Evolutionary conservation across 2,113 vertebrate species (phyloP).

Genomic region (Cygnus buccinator): DNA sequence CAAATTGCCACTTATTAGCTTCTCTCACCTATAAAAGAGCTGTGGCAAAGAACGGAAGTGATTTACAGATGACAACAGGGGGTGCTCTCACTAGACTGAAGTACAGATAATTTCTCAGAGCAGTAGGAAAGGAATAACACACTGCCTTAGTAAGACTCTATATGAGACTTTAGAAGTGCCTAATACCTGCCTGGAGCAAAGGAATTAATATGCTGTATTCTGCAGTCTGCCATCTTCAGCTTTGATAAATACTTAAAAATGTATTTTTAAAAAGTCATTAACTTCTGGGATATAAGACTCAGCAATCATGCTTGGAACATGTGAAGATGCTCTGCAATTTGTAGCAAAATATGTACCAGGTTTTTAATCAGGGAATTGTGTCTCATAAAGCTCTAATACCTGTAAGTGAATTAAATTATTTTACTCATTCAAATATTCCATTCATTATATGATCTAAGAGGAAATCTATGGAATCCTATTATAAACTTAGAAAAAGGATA

Average conservation of each 20-base stretch:
- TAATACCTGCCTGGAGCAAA: slow-evolving; percentile 86
- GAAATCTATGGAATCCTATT: slow-evolving; percentile 81
- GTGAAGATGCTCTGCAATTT: slow-evolving; percentile 74
- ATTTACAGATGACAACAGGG: slow-evolving; percentile 84
- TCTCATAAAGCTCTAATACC: slow-evolving; percentile 77
- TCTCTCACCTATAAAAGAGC: slow-evolving; percentile 84
- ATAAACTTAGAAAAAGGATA: slow-evolving; percentile 82
- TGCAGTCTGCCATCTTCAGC: slow-evolving; percentile 79
- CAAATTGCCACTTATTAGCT: slow-evolving; percentile 84
- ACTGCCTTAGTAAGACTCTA: slow-evolving; percentile 74
- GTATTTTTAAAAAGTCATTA: slow-evolving; percentile 87
- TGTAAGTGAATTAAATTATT: slow-evolving; percentile 78
- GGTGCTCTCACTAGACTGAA: slow-evolving; percentile 84
- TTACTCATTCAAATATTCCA: slow-evolving; percentile 76
- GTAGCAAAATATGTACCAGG: slow-evolving; percentile 76
- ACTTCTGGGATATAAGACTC: slow-evolving; percentile 77
- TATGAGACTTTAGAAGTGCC: slow-evolving; percentile 85
- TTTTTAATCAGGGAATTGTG: slow-evolving; percentile 80
- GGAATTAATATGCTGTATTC: slow-evolving; percentile 85
- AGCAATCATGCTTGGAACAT: slow-evolving; percentile 70
- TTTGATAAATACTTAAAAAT: slow-evolving; percentile 89
- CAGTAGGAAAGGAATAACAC: slow-evolving; percentile 82
- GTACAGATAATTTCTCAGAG: slow-evolving; percentile 80
- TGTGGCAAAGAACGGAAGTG: slow-evolving; percentile 78
- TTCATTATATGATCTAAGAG: slow-evolving; percentile 75